Base-by-base conservation (phyloP, 2,888 invertebrate genomes). In the Drosophila ezoana region DNA sequence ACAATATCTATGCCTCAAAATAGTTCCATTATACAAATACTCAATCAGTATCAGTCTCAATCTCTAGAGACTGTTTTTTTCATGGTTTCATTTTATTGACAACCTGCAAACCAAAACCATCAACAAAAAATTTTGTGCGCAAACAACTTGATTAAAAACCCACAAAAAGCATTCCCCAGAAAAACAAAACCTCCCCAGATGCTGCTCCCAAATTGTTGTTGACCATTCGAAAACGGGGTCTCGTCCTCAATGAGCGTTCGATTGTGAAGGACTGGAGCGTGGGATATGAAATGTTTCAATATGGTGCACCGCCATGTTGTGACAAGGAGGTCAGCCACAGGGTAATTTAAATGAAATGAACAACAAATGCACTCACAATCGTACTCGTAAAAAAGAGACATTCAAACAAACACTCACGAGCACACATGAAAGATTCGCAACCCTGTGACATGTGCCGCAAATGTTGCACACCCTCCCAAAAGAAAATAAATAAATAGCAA, bases 61-160 rank as follows among this genome's bases (percentile, higher is more conserved):
- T 43, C 49, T 57, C 45, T 3, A 38, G 51, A 59, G 54, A n/a
- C 40, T 32, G 10, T 68, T 62, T 61, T 54, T 44, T 49, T 54
- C 48, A 56, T 57, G 66, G 51, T 51, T 38, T 38, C 51, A n/a
- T 68, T 58, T 64, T 58, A 72, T 67, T 52, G 65, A 52, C 80
- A 66, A 73, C 72, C 58, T 74, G 72, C 59, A 56, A 73, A 70
- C 71, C 69, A 61, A 58, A 68, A 61, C 61, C 28, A 76, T 52
- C 51, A 63, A 66, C 73, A 64, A 40, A 44, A 45, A 73, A 57
- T 67, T 83, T 86, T 74, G 75, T 81, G 72, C 71, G 56, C 77
- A 76, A 79, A 78, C 87, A 84, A 81, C 87, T 86, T 86, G 87
- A 86, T 86, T 89, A 86, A 86, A 89, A 87, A 89, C 67, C 85